Evolutionary conservation across 1,140 invertebrate genomes (phyloP), one percentile per base, ranked within the genome.

Genomic region (Dendrolimus kikuchii): DNA sequence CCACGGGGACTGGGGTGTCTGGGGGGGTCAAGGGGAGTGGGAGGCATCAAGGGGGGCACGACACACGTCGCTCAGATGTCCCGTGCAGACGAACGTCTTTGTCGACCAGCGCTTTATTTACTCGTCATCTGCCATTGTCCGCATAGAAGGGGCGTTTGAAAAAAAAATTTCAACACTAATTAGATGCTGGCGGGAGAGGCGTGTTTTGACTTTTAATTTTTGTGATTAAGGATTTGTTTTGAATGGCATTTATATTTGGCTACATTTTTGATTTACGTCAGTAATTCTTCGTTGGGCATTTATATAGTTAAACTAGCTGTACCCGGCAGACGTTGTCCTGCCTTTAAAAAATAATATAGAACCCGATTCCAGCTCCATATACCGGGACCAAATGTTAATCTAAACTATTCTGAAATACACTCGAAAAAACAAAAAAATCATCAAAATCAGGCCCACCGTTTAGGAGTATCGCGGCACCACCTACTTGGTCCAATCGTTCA

Each of bases 71-170:
- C 79, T 81, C 77, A 82, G 73, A 78, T 78, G 79, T 82, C 81
- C 72, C 74, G 64, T 63, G 52, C 81, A 85, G 81, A 81, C 80
- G 80, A 74, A 83, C 81, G 81, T 85, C 81, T 85, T 85, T 85
- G 81, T 85, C 77, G 62, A 52, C 60, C 77, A 68, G 57, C 70
- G 78, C 70, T 81, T 82, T 80, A 80, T 82, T 82, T 81, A 77
- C 74, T 67, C 70, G 61, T 46, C 57, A 68, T 55, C 69, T 74
- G 72, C 23, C 23, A 67, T 66, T 61, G 53, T 60, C 49, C 64
- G 52, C 67, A 23, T 78, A 83, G 77, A 83, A 61, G 70, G 65
- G 79, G 57, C 53, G 38, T 43, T 57, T 57, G 36, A 52, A 57
- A 63, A 60, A 59, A 54, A 59, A 60, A 63, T 61, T 57, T 61